Evolutionary conservation across 2,113 vertebrate genomes (phyloP).

Genomic region (Ondatra zibethicus): DNA sequence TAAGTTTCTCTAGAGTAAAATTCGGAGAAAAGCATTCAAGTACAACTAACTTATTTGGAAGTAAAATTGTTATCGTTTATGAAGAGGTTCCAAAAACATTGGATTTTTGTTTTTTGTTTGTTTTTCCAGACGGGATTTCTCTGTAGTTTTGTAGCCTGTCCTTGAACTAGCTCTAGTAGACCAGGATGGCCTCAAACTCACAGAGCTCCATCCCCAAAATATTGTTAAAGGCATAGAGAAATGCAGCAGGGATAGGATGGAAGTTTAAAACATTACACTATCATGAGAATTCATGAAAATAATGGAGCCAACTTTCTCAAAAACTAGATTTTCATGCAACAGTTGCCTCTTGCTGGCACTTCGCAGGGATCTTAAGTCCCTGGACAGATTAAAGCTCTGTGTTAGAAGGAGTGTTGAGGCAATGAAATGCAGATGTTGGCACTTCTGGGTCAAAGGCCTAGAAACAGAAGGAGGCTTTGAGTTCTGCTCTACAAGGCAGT

Average conservation of each 20-base stretch:
- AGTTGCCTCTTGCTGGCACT: background rate
- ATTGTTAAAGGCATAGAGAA: background rate
- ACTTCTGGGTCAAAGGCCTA: background rate
- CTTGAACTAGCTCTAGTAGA: no score
- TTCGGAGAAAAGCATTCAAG: background rate
- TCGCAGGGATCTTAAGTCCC: background rate
- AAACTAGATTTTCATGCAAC: background rate
- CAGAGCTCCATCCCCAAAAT: background rate
- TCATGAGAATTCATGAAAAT: background rate
- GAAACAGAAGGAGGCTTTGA: background rate
- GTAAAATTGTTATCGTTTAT: background rate
- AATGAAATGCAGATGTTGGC: background rate
- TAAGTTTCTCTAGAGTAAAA: background rate
- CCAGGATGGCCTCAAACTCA: no score
- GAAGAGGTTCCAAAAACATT: no score
- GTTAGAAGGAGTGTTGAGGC: constrained; percentile 9
- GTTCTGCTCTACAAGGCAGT: background rate
- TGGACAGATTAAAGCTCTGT: background rate
- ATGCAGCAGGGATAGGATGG: background rate
- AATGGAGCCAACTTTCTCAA: background rate
- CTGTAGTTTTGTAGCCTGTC: no score
- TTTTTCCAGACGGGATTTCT: no score
- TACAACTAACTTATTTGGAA: background rate
- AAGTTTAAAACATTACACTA: background rate
- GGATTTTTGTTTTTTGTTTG: no score